Evolutionary conservation across 1,140 invertebrate species (phyloP).

Genomic region (Trachelipus rathkii): DNA sequence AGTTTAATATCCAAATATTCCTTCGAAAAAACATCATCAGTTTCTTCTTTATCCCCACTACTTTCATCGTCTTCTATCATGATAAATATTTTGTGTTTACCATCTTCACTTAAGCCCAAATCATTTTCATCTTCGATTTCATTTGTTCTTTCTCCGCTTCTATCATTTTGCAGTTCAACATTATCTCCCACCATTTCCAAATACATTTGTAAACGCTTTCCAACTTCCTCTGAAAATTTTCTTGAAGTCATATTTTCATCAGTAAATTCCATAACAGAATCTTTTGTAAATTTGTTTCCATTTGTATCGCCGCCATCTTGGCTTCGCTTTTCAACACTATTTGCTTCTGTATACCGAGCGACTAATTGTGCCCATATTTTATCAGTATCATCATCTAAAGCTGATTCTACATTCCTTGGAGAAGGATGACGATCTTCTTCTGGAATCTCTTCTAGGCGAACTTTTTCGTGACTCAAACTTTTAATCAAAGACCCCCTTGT

Average conservation of each 20-base stretch:
- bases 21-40: background rate
- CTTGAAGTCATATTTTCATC: background rate
- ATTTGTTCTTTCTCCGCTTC: background rate
- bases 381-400: background rate
- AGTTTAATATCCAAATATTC: too few species aligned
- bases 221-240: background rate
- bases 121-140: slow-evolving; percentile 1
- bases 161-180: background rate
- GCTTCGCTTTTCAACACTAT: background rate
- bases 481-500: background rate
- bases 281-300: too few species aligned
- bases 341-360: background rate
- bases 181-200: background rate
- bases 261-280: background rate
- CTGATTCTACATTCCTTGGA: background rate
- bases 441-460: background rate
- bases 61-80: slow-evolving; percentile 1
- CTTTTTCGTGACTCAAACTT: slow-evolving; percentile 5
- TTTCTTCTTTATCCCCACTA: background rate
- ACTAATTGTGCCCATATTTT: background rate
- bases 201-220: background rate
- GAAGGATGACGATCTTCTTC: slow-evolving; percentile 5
- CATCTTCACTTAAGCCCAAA: background rate
- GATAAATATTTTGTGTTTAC: background rate
- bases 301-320: background rate